Percentiles rank a stretch among this genome's conserved stretches.
phyloP scores from a whole-genome alignment of 2,797 vertebrate genomes.

The Glyptemys insculpta region DNA sequence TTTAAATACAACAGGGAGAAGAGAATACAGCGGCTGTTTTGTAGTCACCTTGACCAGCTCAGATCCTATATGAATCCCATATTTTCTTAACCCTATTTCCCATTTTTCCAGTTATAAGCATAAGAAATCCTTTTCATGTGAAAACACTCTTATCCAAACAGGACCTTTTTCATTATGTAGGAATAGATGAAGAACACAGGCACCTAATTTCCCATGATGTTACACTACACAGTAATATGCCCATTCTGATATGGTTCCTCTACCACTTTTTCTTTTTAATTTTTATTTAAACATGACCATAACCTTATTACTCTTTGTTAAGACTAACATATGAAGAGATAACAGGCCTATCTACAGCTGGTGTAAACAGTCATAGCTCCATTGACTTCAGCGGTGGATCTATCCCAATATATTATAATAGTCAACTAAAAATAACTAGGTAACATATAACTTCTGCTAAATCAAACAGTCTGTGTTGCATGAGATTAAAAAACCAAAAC shows the following conservation, averaged over 20 bases:
- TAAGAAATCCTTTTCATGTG: neutral
- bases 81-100: neutral
- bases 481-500: constrained; percentile 41
- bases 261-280: neutral
- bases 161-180: neutral
- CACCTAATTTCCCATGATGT: neutral
- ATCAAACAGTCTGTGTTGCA: rapidly evolving
- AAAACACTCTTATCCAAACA: neutral
- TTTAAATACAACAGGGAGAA: neutral
- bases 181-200: neutral
- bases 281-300: neutral
- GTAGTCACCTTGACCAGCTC: neutral
- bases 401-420: neutral
- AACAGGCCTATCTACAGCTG: neutral
- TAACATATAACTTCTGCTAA: neutral
- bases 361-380: neutral
- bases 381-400: neutral
- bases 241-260: neutral
- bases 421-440: constrained; percentile 34
- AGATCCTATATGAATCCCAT: neutral
- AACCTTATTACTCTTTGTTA: neutral
- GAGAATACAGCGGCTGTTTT: neutral
- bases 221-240: neutral
- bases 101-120: neutral
- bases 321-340: neutral